phyloP scores from a whole-genome alignment of 2,888 invertebrate species.

The Matsumyia berberina region DNA sequence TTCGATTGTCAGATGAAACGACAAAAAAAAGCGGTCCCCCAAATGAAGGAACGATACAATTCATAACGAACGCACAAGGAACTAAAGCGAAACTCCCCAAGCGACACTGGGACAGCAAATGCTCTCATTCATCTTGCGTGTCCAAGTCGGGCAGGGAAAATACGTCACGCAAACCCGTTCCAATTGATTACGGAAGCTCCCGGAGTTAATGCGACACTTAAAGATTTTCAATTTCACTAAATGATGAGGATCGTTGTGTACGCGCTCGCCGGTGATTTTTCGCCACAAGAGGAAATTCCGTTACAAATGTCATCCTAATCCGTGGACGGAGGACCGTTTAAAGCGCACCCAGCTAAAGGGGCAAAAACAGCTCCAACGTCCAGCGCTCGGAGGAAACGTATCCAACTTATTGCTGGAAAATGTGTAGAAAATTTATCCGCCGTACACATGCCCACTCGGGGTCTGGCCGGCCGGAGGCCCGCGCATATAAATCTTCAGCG shows the following conservation, averaged over 20 bases:
- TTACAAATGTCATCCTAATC: constrained; percentile 68
- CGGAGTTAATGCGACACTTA: constrained; percentile 55
- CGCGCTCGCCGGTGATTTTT: constrained; percentile 34
- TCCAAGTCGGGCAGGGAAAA: constrained; percentile 32
- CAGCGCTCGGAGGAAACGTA: constrained; percentile 36
- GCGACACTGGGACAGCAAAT: constrained; percentile 25
- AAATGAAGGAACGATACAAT: constrained; percentile 58
- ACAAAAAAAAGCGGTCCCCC: constrained; percentile 33
- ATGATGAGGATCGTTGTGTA: constrained; percentile 53
- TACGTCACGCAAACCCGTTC: constrained; percentile 54
- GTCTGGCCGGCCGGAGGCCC: neutral
- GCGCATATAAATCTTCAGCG: constrained; percentile 50
- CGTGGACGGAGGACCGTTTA: constrained; percentile 34
- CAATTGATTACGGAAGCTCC: constrained; percentile 72
- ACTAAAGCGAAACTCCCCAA: constrained; percentile 17
- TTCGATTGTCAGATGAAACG: constrained; percentile 52
- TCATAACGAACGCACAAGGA: constrained; percentile 61
- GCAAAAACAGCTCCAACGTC: constrained; percentile 14
- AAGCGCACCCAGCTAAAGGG: constrained; percentile 18
- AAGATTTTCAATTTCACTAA: constrained; percentile 67
- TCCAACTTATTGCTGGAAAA: constrained; percentile 65
- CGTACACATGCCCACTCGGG: constrained; percentile 42
- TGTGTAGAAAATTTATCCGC: constrained; percentile 52
- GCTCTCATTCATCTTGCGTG: constrained; percentile 42
- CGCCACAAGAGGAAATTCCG: constrained; percentile 30